Evolutionary conservation across 2,888 invertebrate species (phyloP).

Genomic region (Phaedon cochleariae): DNA sequence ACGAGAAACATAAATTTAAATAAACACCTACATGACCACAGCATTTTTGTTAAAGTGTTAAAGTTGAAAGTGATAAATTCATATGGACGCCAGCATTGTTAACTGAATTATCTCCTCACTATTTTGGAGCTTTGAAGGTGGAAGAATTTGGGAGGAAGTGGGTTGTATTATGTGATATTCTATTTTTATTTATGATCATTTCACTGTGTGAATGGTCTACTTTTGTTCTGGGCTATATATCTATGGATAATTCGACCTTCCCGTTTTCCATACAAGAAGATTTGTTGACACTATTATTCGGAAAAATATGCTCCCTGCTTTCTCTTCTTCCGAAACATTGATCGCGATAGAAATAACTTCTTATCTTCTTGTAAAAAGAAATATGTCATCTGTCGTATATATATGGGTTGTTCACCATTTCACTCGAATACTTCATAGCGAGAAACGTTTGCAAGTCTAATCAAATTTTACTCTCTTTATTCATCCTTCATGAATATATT

Average conservation of each 20-base stretch:
- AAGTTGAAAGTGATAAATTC: conserved; percentile 36
- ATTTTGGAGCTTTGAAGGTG: conserved; percentile 20
- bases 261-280: too few species aligned
- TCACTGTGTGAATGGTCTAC: too few species aligned
- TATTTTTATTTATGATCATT: neutral
- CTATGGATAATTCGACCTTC: too few species aligned
- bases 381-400: conserved; percentile 15
- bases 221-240: too few species aligned
- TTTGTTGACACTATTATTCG: too few species aligned
- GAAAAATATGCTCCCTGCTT: neutral
- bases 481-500: too few species aligned
- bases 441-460: too few species aligned
- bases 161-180: neutral
- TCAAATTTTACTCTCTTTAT: too few species aligned
- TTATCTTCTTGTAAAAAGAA: conserved; percentile 31
- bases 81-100: conserved; percentile 31
- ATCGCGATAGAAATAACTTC: conserved; percentile 34
- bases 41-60: conserved; percentile 45
- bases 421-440: too few species aligned
- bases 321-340: conserved; percentile 33
- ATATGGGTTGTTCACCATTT: neutral
- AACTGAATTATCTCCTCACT: conserved; percentile 28
- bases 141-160: neutral
- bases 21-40: conserved; percentile 50
- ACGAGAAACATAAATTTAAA: conserved; percentile 51